Evolutionary conservation across 2,797 vertebrate genomes (phyloP).

Genomic region (Garrulus glandarius): DNA sequence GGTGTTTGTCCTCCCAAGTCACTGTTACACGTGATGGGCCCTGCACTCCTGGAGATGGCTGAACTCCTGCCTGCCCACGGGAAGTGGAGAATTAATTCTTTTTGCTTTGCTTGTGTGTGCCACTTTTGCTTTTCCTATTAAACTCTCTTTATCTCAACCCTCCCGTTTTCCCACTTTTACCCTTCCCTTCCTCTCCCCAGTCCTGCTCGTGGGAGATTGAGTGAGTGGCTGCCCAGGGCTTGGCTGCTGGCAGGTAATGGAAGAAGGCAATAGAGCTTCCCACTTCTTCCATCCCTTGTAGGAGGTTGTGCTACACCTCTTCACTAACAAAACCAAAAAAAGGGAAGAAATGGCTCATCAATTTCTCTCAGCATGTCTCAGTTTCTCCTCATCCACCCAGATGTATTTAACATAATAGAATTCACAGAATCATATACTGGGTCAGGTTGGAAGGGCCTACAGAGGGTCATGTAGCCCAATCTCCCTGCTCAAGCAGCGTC

Average conservation of each 20-base stretch:
- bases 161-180: neutral
- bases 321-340: neutral
- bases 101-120: neutral
- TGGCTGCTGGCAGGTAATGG: neutral
- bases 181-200: neutral
- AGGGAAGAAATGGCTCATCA: neutral
- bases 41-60: neutral
- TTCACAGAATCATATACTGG: neutral
- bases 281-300: neutral
- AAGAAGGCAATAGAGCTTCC: neutral
- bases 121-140: neutral
- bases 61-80: neutral
- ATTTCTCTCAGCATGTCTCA: neutral
- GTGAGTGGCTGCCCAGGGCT: accelerated
- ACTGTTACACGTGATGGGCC: accelerated
- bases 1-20: neutral
- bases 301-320: neutral
- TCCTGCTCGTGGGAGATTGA: neutral
- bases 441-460: neutral
- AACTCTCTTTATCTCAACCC: neutral
- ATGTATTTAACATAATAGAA: neutral
- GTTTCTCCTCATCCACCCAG: neutral
- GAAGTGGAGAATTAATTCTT: neutral
- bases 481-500: neutral
- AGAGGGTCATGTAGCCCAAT: neutral